Percentiles rank a stretch among this genome's conserved stretches.
phyloP scores from a whole-genome alignment of 2,797 vertebrate genomes.

The Argya squamiceps region DNA sequence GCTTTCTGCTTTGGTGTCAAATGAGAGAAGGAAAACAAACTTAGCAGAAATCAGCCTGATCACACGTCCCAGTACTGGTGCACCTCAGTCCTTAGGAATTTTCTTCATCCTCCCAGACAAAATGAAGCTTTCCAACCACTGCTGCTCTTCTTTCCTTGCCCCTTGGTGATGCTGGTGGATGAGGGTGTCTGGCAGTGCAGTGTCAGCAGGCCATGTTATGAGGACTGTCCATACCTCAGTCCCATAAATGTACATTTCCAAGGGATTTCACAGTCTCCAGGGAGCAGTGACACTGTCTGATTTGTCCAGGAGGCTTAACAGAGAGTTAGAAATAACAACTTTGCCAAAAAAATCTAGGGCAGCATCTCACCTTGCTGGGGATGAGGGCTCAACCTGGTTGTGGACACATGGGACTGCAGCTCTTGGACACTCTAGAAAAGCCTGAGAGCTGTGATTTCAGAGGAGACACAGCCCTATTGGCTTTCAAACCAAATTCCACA shows the following conservation, averaged over 20 bases:
- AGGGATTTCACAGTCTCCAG: background rate
- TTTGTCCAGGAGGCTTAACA: background rate
- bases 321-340: background rate
- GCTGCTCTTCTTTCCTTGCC: background rate
- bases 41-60: background rate
- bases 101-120: background rate
- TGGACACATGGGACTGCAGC: background rate
- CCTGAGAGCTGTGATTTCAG: conserved; percentile 6
- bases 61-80: background rate
- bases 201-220: background rate
- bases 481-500: background rate
- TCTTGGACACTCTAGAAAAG: background rate
- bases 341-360: conserved; percentile 11
- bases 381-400: background rate
- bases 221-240: background rate
- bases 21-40: background rate
- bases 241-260: background rate
- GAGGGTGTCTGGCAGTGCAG: background rate
- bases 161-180: background rate
- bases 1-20: background rate
- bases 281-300: background rate
- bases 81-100: background rate
- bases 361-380: background rate
- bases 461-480: background rate
- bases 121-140: background rate